A percentile compares a stretch with the other conserved stretches of the same genome.
phyloP scores from a whole-genome alignment of 2,888 invertebrate genomes.

The Cynaeus angustus region DNA sequence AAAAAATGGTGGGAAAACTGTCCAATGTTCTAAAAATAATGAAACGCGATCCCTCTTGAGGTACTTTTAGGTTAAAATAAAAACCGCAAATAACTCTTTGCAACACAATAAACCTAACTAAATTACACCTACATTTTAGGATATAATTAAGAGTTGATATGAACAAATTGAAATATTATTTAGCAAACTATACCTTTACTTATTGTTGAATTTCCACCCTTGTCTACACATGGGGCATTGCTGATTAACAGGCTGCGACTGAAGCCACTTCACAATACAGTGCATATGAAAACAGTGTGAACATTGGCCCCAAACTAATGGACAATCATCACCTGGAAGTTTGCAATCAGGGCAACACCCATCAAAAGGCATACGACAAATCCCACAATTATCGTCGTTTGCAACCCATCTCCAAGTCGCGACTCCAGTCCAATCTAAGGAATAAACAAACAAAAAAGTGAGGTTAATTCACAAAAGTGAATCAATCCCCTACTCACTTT shows the following conservation, averaged over 20 bases:
- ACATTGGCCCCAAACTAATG: conserved; percentile 98
- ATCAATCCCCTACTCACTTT: conserved; percentile 49
- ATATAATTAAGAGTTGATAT: too few species aligned
- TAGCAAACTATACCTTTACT: conserved; percentile 68
- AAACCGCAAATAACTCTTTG: too few species aligned
- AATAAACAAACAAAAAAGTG: conserved; percentile 25
- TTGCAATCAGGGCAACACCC: conserved; percentile 98
- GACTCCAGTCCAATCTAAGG: conserved; percentile 94
- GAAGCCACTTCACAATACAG: conserved; percentile 99
- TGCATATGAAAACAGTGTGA: conserved; percentile 99
- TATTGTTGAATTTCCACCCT: conserved; percentile 97
- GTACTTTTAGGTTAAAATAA: too few species aligned
- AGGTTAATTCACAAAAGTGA: conserved; percentile 31
- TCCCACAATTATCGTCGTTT: conserved; percentile 99
- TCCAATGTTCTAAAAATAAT: too few species aligned
- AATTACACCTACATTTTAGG: too few species aligned
- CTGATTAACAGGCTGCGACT: conserved; percentile 90
- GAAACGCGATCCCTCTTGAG: too few species aligned
- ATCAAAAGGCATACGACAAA: conserved; percentile 99
- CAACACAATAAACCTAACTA: too few species aligned
- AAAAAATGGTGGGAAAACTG: too few species aligned
- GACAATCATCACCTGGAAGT: conserved; percentile 98
- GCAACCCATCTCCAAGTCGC: conserved; percentile 99
- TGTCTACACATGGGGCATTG: conserved; percentile 98
- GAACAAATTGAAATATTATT: too few species aligned